Evolutionary conservation across 2,888 invertebrate genomes (phyloP).

Genomic region (Hermodice carunculata): DNA sequence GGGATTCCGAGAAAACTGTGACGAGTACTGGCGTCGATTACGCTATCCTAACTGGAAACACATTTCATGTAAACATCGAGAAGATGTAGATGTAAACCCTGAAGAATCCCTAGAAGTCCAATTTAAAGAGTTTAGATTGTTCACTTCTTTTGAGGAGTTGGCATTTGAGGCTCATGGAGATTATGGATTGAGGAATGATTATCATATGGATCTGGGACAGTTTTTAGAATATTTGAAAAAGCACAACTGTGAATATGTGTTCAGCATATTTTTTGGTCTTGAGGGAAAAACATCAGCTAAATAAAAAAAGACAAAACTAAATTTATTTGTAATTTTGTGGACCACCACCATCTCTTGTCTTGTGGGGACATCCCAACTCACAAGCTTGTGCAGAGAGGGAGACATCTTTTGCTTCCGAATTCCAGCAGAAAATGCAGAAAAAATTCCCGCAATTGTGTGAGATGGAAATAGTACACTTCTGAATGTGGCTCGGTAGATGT

Average conservation of each 20-base stretch:
- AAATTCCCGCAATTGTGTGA: no score
- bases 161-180: slow-evolving; percentile 64
- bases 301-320: no score
- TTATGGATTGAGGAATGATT: slow-evolving; percentile 71
- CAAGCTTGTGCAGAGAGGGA: no score
- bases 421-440: no score
- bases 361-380: no score
- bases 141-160: slow-evolving; percentile 78
- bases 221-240: slow-evolving; percentile 81
- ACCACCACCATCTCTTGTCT: no score
- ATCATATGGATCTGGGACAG: slow-evolving; percentile 84
- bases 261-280: slow-evolving; percentile 84
- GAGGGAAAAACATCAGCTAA: slow-evolving; percentile 48
- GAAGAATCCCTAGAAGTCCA: slow-evolving; percentile 39
- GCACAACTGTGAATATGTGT: slow-evolving; percentile 79
- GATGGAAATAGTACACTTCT: no score
- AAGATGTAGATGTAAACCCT: slow-evolving; percentile 70
- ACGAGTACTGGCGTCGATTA: slow-evolving; percentile 85
- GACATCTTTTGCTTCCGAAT: no score
- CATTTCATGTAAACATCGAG: slow-evolving; percentile 81
- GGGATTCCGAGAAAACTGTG: slow-evolving; percentile 73
- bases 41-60: slow-evolving; percentile 88
- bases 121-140: slow-evolving; percentile 72
- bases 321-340: no score
- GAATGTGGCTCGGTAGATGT: no score